phyloP scores from a whole-genome alignment of 1,140 invertebrate genomes.

The Drosophila watanabei region DNA sequence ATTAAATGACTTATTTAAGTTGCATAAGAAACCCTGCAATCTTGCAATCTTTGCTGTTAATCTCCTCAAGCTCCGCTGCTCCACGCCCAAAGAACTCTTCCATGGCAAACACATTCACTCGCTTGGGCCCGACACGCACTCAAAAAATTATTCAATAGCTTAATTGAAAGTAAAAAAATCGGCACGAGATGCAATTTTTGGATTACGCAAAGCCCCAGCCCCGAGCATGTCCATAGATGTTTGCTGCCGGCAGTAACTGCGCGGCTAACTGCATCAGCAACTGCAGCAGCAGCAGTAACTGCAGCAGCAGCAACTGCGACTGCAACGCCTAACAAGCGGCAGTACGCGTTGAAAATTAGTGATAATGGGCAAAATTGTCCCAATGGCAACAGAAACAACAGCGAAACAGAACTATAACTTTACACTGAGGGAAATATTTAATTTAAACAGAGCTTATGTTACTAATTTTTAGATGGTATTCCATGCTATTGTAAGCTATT shows the following conservation, averaged over 20 bases:
- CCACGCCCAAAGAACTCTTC: constrained; percentile 47
- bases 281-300: constrained; percentile 3
- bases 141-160: constrained; percentile 83
- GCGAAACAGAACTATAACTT: constrained; percentile 34
- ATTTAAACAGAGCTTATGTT: not conserved
- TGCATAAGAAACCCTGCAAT: constrained; percentile 12
- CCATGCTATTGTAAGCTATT: not conserved
- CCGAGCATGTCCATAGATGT: constrained; percentile 59
- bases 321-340: constrained; percentile 70
- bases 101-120: constrained; percentile 56
- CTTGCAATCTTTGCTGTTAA: constrained; percentile 9
- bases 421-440: constrained; percentile 22
- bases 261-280: constrained; percentile 23
- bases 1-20: not conserved
- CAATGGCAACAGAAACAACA: constrained; percentile 61
- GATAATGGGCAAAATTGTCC: constrained; percentile 82
- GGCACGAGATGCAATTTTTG: constrained; percentile 77
- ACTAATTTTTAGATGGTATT: not conserved
- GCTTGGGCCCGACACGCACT: constrained; percentile 64
- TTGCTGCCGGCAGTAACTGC: constrained; percentile 36
- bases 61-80: constrained; percentile 8
- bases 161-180: constrained; percentile 81
- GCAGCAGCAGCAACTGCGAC: constrained; percentile 20
- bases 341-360: constrained; percentile 75
- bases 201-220: constrained; percentile 73